A percentile compares a stretch with the other conserved stretches of the same genome.
Evolutionary conservation across 2,113 vertebrate species (phyloP).

Genomic region (Paraplagusia blochii): DNA sequence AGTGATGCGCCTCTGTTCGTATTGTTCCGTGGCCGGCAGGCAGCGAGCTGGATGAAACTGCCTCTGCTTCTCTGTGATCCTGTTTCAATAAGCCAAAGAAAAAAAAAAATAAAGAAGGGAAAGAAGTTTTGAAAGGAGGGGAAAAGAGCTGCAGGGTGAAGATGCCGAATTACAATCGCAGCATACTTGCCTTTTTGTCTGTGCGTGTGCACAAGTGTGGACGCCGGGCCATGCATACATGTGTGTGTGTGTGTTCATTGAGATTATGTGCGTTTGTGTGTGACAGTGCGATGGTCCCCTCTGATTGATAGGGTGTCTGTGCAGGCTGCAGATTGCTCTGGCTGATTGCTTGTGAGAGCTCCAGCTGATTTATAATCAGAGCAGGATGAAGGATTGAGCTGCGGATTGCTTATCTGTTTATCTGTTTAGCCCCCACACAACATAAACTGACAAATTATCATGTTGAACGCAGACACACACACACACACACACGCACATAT

Average conservation of each 20-base stretch:
- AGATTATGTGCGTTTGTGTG: slow-evolving; percentile 40
- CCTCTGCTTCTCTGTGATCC: slow-evolving; percentile 46
- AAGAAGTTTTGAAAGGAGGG: slow-evolving; percentile 38
- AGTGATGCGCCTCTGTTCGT: slow-evolving; percentile 55
- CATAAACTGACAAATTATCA: slow-evolving; percentile 74
- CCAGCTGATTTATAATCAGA: slow-evolving; percentile 76
- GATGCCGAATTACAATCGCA: slow-evolving; percentile 45
- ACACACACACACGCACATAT: slow-evolving; percentile 38
- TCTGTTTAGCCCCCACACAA: slow-evolving; percentile 71
- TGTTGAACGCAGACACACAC: slow-evolving; percentile 54
- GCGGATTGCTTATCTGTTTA: slow-evolving; percentile 76
- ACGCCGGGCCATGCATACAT: slow-evolving; percentile 21
- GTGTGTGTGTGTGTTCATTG: slow-evolving; percentile 42
- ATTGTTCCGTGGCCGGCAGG: slow-evolving; percentile 48
- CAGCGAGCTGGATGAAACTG: slow-evolving; percentile 55
- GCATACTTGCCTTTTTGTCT: slow-evolving; percentile 45
- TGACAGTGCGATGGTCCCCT: slow-evolving; percentile 68
- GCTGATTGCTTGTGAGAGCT: slow-evolving; percentile 74
- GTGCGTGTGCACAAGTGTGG: slow-evolving; percentile 14
- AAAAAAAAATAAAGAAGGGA: slow-evolving; percentile 12
- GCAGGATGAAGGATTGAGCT: slow-evolving; percentile 72
- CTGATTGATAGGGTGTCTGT: slow-evolving; percentile 77
- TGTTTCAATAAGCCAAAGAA: slow-evolving; percentile 41
- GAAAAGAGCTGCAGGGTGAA: slow-evolving; percentile 30
- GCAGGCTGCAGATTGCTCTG: slow-evolving; percentile 71